Evolutionary conservation across 2,888 invertebrate species (phyloP), one percentile per base, ranked within the genome.

Genomic region (Lomographa bimaculata): DNA sequence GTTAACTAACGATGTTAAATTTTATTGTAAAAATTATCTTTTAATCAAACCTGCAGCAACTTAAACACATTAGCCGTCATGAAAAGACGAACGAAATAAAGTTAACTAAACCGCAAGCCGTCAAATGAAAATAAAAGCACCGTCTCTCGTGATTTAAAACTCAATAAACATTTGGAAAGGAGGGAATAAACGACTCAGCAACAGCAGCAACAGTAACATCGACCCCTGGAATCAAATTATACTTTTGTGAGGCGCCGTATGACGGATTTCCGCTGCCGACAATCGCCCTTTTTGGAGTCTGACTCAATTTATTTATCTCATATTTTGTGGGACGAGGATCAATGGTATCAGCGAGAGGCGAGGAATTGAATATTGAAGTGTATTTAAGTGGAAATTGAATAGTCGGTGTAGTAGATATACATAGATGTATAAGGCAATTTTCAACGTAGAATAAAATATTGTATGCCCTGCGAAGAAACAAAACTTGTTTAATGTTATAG

Each of bases 231-330:
- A 69, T 69, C 60, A 63, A 67, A 69, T 69, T 67, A 67, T 59
- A 57, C 60, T 60, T 60, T 52, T 64, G 60, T 60, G 56, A 36
- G 36, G 41, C 46, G 39, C 25, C 66, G 64, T 74, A 70, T 72
- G 75, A 68, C 66, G 73, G 70, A 73, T 72, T 70, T 76, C 75
- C 75, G 66, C 50, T 57, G 49, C 54, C 60, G 57, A 55, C 69
- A 51, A 44, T 21, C 60, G 56, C n/a, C 59, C 65, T 64, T 66
- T 72, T 72, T 70, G 65, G 72, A 74, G 74, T 75, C 69, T 74
- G 71, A 72, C 75, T 75, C 74, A 71, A 71, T 76, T 79, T 67
- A 79, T 78, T 72, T 72, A 59, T 61, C 60, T 65, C 65, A 67
- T 73, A 74, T 72, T 69, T 69, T 70, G 44, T 25, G 42, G 14